Base-by-base conservation (phyloP, 2,113 vertebrate genomes). In the Vulpes vulpes region DNA sequence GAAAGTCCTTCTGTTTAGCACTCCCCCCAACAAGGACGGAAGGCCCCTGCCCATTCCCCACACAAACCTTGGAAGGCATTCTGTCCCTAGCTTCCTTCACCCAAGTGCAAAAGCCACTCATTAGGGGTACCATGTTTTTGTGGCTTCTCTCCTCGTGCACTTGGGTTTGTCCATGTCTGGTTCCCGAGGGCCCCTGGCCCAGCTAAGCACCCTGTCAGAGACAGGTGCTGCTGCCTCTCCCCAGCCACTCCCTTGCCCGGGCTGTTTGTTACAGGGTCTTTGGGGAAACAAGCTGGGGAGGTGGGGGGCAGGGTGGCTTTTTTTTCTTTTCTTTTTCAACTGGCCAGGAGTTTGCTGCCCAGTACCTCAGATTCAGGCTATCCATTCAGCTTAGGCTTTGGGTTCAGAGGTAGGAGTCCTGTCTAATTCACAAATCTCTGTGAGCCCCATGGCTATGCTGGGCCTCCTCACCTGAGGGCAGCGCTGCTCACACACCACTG, bases 51-150 rank as follows among this genome's bases (percentile, higher is more conserved):
- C 98, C 93, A 99, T 98, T 98, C 97, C 98, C 94, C 57, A 92
- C 98, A 99, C 99, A 99, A 99, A 99, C 99, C 98, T 55, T 95
- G 94, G 94, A 97, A 98, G 97, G 97, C 98, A 43, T 98, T 98
- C 97, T 94, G 96, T 98, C 98, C 98, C 98, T 98, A 97, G 98
- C 95, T 98, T 98, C 98, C 98, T 98, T 99, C 99, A 99, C 96
- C 99, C 99, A 99, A 99, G 99, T 99, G 98, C 99, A 99, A 99
- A 98, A 98, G 98, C 99, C 99, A 96, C 99, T 99, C 99, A 99
- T 99, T 99, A 99, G 98, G 98, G 98, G 95, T 96, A 97, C 97
- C 95, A 93, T 98, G 94, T 99, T 99, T 99, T 99, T 98, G 98
- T 98, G 96, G 86, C 98, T 98, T 98, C 98, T 99, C 98, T 98